Evolutionary conservation across 2,113 vertebrate species (phyloP), one percentile per base, ranked within the genome.

Genomic region (Fulica atra): DNA sequence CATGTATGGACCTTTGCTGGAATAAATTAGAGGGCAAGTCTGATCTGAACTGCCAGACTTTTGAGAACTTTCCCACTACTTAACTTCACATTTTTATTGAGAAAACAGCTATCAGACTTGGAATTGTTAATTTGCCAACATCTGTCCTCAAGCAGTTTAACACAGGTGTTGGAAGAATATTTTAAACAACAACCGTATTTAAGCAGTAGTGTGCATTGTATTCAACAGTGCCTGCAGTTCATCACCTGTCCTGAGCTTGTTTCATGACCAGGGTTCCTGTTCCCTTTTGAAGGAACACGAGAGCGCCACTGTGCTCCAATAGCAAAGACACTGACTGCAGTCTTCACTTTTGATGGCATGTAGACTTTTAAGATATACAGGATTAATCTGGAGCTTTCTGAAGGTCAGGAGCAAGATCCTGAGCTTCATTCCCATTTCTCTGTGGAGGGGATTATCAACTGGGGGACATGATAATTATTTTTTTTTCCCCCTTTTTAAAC

Each of bases 341-440:
- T 19, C 7, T 16, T 76, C 35, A 2, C 8, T 66, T n/a, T 0
- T 18, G 7, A 8, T 74, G 38, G 4, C 13, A 2, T 2, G 1
- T 40, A 24, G 42, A 5, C 5, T 38, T 73, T 23, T 48, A 50
- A 70, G 16, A 63, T 14, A 4, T 3, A 6, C 20, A 33, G 17
- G 14, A 3, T 44, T 38, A 31, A 26, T 53, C 29, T 72, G 12
- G 25, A 63, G 48, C 21, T 68, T 77, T 33, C 29, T 56, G 33
- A 50, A 29, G 33, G 8, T 31, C 33, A 65, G 53, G 6, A 56
- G 33, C 40, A 24, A 31, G 24, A 25, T 46, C 57, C 74, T 33
- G 68, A 92, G 40, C 36, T 86, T 38, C 16, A 14, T 59, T 86
- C 28, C 29, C 28, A 6, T 1, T 83, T 66, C 25, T 35, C 4